Conservation (phyloP, 64 coral and sea anemone genomes). For the Trachythela sp. region DNA sequence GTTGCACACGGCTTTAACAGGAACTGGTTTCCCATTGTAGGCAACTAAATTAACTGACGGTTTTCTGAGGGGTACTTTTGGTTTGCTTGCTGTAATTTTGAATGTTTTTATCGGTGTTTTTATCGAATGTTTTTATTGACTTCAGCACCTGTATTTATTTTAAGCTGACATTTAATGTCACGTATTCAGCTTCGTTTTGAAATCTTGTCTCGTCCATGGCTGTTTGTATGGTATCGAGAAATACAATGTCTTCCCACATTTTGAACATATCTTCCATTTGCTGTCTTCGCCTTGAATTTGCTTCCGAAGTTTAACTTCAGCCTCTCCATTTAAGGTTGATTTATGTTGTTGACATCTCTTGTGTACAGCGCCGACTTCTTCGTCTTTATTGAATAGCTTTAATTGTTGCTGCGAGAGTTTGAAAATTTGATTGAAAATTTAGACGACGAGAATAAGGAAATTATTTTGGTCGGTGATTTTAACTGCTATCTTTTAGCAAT, state of each 20-base stretch:
- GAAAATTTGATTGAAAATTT: too few relatives aligned
- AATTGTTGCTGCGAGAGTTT: too few relatives aligned
- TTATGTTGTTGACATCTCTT: too few relatives aligned
- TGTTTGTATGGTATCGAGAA: not conserved
- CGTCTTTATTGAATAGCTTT: too few relatives aligned
- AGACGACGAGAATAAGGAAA: too few relatives aligned
- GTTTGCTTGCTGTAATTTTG: not conserved
- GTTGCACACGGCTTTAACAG: conserved; percentile 1
- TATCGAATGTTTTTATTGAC: not conserved
- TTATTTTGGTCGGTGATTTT: too few relatives aligned
- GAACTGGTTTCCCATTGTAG: not conserved
- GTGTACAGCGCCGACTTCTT: too few relatives aligned
- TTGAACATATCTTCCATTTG: too few relatives aligned
- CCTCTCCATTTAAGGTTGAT: too few relatives aligned
- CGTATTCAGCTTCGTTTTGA: not conserved
- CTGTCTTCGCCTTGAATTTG: too few relatives aligned
- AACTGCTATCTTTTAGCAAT: too few relatives aligned
- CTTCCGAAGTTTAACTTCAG: too few relatives aligned
- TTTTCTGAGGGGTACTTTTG: not conserved
- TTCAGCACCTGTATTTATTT: not conserved
- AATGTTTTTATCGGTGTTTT: not conserved
- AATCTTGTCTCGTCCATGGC: not conserved
- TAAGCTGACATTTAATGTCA: not conserved
- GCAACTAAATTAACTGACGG: not conserved
- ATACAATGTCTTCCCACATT: not conserved